Evolutionary conservation across 2,797 vertebrate species (phyloP).

Genomic region (Anableps anableps): DNA sequence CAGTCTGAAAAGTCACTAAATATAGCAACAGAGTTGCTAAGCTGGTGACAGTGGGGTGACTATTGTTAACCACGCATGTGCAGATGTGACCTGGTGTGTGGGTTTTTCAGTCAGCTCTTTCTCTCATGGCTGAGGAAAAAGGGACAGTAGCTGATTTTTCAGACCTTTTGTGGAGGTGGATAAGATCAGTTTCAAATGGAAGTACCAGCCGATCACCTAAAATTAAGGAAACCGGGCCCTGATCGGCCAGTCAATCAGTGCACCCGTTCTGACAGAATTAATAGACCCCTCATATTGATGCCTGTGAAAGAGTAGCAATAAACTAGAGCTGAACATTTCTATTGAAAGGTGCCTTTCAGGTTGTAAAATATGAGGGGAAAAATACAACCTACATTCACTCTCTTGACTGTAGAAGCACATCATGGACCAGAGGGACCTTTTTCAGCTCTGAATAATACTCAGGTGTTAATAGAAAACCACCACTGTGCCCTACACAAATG

Average conservation of each 20-base stretch:
- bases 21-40: not conserved
- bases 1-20: not conserved
- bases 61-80: too few relatives aligned
- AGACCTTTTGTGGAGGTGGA: not conserved
- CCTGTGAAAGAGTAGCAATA: not conserved
- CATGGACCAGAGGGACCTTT: slow-evolving; percentile 18
- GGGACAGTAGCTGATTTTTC: not conserved
- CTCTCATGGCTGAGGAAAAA: not conserved
- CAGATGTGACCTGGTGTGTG: not conserved
- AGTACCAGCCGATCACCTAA: not conserved
- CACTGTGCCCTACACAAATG: slow-evolving; percentile 40
- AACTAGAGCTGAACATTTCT: not conserved
- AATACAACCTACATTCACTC: not conserved
- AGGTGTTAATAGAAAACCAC: slow-evolving; percentile 42
- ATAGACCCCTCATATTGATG: not conserved
- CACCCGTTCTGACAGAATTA: not conserved
- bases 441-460: slow-evolving; percentile 40
- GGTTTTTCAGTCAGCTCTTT: too few relatives aligned
- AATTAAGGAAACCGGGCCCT: not conserved
- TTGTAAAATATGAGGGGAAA: not conserved
- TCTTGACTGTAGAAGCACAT: not conserved
- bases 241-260: not conserved
- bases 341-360: not conserved
- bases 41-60: too few relatives aligned
- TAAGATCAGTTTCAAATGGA: not conserved